These are phyloP conservation scores for Hippocampus guttulatus DNA, from an alignment of 2,113 vertebrate species.

Conservation along the genomic window DNA sequence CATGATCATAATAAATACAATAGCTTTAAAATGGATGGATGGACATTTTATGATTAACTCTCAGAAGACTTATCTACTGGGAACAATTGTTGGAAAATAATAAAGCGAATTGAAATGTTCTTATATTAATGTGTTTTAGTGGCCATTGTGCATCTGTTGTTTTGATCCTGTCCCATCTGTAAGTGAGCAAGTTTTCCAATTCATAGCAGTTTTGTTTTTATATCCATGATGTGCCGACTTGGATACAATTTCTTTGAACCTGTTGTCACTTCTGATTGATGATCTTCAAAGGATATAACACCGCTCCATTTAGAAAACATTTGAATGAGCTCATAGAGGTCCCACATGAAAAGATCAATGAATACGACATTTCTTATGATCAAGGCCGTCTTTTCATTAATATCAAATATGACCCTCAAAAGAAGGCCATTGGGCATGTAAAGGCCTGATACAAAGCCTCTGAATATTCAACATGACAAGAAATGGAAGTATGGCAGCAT, in stretches of 20 bases:
- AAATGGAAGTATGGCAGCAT: neutral
- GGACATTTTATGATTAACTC: neutral
- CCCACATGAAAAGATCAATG: neutral
- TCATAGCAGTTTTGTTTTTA: slow-evolving; percentile 13
- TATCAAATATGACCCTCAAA: slow-evolving; percentile 9
- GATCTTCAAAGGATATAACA: neutral
- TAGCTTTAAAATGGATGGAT: neutral
- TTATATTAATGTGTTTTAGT: slow-evolving; percentile 38
- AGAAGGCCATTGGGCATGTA: neutral
- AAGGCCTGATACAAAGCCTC: neutral
- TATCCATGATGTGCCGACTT: neutral
- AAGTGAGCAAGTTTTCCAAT: neutral
- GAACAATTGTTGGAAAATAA: neutral
- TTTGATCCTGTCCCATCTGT: slow-evolving; percentile 15
- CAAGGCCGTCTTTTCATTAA: slow-evolving; percentile 7
- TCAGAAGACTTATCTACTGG: neutral
- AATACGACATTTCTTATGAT: slow-evolving; percentile 1
- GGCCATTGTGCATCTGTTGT: slow-evolving; percentile 40
- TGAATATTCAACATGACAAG: slow-evolving; percentile 1
- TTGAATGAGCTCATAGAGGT: slow-evolving; percentile 1
- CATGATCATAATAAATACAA: neutral
- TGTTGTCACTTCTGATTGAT: slow-evolving; percentile 2
- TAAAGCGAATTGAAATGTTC: slow-evolving; percentile 8
- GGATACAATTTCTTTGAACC: neutral
- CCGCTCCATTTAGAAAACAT: neutral